Conservation (phyloP, 1,140 invertebrate genomes). For the Pteromalus puparum region DNA sequence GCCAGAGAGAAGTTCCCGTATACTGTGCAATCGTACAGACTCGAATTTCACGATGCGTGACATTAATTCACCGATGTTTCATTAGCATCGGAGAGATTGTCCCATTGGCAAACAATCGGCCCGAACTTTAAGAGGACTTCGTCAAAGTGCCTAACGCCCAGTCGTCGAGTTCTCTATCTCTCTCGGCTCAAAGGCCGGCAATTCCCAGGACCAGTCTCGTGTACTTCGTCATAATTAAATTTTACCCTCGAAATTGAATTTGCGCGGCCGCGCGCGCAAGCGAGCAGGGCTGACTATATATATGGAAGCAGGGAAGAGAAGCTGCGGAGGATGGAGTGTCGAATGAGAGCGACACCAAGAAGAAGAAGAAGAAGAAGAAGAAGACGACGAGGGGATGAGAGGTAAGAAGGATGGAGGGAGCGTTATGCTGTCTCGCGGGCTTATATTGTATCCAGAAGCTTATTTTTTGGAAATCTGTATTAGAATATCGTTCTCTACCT, state of each 20-base stretch:
- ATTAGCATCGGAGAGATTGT: constrained; percentile 20
- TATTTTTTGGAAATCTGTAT: too few relatives aligned
- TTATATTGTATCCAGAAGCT: not conserved
- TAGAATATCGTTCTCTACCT: too few relatives aligned
- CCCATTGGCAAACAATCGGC: constrained; percentile 32
- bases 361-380: not conserved
- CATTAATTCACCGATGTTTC: constrained; percentile 35
- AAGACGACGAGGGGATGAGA: too few relatives aligned
- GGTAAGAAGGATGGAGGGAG: not conserved
- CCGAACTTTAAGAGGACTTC: constrained; percentile 25
- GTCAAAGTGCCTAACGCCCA: constrained; percentile 15
- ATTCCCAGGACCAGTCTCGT: not conserved
- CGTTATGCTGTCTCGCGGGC: not conserved
- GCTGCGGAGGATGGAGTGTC: not conserved
- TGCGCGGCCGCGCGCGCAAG: not conserved
- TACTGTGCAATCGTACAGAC: not conserved
- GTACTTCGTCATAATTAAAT: constrained; percentile 43
- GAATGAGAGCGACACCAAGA: not conserved
- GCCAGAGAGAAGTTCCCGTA: not conserved
- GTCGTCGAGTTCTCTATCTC: not conserved
- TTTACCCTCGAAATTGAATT: constrained; percentile 34
- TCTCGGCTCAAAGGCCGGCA: constrained; percentile 25
- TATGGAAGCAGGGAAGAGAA: not conserved
- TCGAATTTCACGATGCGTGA: constrained; percentile 11
- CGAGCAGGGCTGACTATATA: too few relatives aligned